These are phyloP conservation scores for Hypena proboscidalis DNA, from an alignment of 2,888 invertebrate genomes.

Conservation along the genomic window DNA sequence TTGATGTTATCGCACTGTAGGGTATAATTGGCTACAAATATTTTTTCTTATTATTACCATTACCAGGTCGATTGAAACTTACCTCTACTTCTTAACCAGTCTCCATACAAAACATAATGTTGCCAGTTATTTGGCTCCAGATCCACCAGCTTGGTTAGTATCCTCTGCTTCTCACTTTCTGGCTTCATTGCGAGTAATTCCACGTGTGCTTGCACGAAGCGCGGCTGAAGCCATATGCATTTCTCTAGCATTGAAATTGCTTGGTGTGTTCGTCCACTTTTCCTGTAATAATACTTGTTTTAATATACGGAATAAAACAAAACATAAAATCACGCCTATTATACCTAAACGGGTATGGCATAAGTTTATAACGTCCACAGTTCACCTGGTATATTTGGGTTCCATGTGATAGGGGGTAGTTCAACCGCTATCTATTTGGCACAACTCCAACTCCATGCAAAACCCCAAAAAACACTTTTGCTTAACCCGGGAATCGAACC, in stretches of 20 bases:
- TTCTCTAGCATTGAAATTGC: constrained; percentile 88
- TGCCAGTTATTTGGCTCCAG: constrained; percentile 89
- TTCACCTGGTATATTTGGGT: no score
- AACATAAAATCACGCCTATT: no score
- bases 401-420: no score
- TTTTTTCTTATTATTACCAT: no score
- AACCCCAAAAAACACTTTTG: no score
- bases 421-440: no score
- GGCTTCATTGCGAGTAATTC: constrained; percentile 86
- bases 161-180: constrained; percentile 83
- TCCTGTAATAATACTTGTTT: constrained; percentile 72
- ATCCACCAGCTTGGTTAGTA: constrained; percentile 86
- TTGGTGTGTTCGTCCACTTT: constrained; percentile 86
- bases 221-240: constrained; percentile 88
- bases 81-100: constrained; percentile 89
- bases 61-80: constrained; percentile 41
- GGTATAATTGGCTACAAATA: no score
- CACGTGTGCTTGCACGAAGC: constrained; percentile 89
- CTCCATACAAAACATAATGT: constrained; percentile 89
- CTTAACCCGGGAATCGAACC: no score
- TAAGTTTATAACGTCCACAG: no score
- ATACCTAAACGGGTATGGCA: no score
- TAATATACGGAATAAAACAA: background rate
- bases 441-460: no score
- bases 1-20: no score